Conservation (phyloP, 2,888 invertebrate species). For the Noctua janthina region DNA sequence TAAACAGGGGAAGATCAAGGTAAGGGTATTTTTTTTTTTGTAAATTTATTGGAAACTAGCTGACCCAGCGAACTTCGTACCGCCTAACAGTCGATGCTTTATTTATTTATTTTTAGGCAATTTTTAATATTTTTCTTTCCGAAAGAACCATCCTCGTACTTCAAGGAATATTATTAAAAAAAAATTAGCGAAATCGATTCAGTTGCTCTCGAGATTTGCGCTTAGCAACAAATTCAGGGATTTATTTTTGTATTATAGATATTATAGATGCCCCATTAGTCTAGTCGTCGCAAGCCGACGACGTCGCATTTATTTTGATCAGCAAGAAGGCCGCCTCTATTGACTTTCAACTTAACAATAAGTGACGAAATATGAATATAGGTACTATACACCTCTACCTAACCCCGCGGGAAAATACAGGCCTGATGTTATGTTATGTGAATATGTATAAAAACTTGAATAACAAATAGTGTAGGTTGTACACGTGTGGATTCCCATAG, state of each 20-base stretch:
- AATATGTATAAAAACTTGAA: not conserved
- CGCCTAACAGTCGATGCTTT: too few relatives aligned
- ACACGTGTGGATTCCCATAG: not conserved
- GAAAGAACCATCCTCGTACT: too few relatives aligned
- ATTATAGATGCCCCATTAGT: not conserved
- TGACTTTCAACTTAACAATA: not conserved
- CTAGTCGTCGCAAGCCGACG: not conserved
- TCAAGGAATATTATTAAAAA: too few relatives aligned
- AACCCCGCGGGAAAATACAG: not conserved
- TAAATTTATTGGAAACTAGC: not conserved
- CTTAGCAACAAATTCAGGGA: too few relatives aligned
- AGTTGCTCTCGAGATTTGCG: too few relatives aligned
- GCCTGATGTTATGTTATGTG: not conserved
- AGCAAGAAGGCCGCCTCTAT: not conserved
- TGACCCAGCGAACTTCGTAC: too few relatives aligned
- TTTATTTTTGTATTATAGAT: too few relatives aligned
- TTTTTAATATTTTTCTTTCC: too few relatives aligned
- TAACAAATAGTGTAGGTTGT: not conserved
- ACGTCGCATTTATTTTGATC: not conserved
- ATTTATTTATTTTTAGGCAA: too few relatives aligned
- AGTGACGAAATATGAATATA: not conserved
- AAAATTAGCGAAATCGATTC: too few relatives aligned
- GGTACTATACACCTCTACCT: not conserved
- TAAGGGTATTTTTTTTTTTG: constrained; percentile 56
- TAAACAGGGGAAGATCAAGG: constrained; percentile 86